Evolutionary conservation across 2,113 vertebrate species (phyloP), one percentile per base, ranked within the genome.

Genomic region (Nerophis ophidion): DNA sequence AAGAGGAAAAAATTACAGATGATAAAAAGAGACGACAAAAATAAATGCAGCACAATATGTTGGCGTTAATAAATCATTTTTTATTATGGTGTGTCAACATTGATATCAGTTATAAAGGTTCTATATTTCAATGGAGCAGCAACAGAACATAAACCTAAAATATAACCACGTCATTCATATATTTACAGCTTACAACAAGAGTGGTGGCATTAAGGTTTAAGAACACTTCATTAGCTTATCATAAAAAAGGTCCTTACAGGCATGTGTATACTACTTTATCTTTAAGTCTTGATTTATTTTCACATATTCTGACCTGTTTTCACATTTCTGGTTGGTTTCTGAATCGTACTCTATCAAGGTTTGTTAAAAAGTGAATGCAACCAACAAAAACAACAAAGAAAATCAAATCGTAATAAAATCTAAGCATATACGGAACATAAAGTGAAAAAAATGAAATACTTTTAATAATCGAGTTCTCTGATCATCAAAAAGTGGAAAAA

Each of bases 41-140:
- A 76, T 53, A 81, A 74, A 66, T 60, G 65, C 48, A 79, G 75
- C 68, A 76, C 77, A 82, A 71, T 58, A 55, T 75, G 26, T 59
- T 45, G 51, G 60, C 60, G 65, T 72, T 71, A 55, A 56, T 57
- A 68, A 57, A 15, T 55, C 15, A 35, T 70, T 82, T 89, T 89
- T 89, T 89, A 87, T 87, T 86, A 9, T 40, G 7, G 4, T 44
- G 54, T 65, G 70, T 81, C 71, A 84, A 65, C 67, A 72, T 19
- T 19, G 52, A 81, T 75, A 77, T 73, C 38, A 74, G 68, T 69
- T 34, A 63, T 72, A 76, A 79, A 77, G 69, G 70, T 75, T 68
- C 66, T 60, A 54, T 51, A 54, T 53, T 34, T 68, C 57, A 42
- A 1, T 15, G 47, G 69, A 48, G 56, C 49, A 63, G 35, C 8